Evolutionary conservation across 2,888 invertebrate species (phyloP), one percentile per base, ranked within the genome.

Genomic region (Anthrax anthrax): DNA sequence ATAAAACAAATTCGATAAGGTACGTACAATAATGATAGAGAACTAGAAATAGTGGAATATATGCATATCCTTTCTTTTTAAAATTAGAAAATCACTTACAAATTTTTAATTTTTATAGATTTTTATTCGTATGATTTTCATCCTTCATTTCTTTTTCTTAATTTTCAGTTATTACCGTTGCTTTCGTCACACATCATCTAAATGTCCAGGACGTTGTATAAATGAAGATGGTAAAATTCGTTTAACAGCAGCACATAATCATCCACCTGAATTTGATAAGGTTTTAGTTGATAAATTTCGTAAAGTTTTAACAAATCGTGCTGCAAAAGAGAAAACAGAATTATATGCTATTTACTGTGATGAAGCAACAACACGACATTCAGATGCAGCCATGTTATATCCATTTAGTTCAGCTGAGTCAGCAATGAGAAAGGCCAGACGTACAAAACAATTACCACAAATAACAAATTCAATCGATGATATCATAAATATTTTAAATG

Each of bases 361-460:
- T 48, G 58, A 58, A 42, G 58, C 58, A 4, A 55, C 55, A 8
- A 52, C 52, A 29, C 53, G 56, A 4, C 57, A 58, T 52, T 52
- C 55, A 13, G 58, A 58, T 43, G 59, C 59, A 0, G 56, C 57
- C 1, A 46, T 59, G 14, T 47, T 59, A 2, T 59, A 59, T 46
- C 55, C 57, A 9, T 59, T 57, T 41, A 49, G 49, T 2, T 54
- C 54, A 14, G 59, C 59, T 2, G 57, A 57, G 39, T 57, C 56
- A 27, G 57, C 59, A 37, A 59, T 59, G 59, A 48, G 59, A 4
- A 59, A 59, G 46, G 58, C 59, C 1, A 49, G 59, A 10, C 51
- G 56, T 6, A n/a, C n/a, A n/a, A 59, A 59, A 39, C 54, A 57
- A 47, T 44, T 57, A 2, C 58, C 58, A 8, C 49, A 53, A 23